Evolutionary conservation across 2,113 vertebrate genomes (phyloP).

Genomic region (Tonatia bakeri): DNA sequence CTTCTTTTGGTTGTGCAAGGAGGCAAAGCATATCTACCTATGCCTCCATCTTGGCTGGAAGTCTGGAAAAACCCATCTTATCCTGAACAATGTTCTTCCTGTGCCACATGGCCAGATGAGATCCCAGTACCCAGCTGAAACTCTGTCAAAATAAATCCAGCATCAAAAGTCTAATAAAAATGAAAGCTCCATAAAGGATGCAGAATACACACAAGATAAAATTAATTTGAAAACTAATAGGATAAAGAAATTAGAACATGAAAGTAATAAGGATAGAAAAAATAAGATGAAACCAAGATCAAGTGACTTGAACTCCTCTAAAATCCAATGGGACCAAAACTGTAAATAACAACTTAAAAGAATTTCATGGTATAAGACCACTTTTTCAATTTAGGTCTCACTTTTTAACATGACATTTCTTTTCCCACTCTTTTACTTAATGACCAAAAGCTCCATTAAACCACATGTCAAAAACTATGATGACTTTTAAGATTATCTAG

Average conservation of each 20-base stretch:
- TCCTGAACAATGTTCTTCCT: neutral
- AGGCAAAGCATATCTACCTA: too few species aligned
- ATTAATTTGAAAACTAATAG: neutral
- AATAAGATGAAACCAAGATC: neutral
- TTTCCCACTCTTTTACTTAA: neutral
- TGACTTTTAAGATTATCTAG: constrained; percentile 4
- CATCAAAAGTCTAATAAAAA: neutral
- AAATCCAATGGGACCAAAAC: neutral
- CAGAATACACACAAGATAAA: neutral
- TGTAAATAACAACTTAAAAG: neutral
- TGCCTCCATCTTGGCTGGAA: too few species aligned
- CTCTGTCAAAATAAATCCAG: neutral
- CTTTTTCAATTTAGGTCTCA: neutral
- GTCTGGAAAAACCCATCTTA: neutral
- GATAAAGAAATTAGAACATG: neutral
- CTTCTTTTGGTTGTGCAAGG: too few species aligned
- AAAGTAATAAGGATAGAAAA: neutral
- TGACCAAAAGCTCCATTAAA: neutral
- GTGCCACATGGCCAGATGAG: neutral
- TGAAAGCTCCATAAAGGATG: neutral
- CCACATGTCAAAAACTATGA: neutral
- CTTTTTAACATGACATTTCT: neutral
- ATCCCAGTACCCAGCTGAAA: neutral
- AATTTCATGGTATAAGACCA: neutral
- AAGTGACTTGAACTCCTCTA: neutral